Conservation (phyloP, 2,888 invertebrate species). For the Yponomeuta evonymella region DNA sequence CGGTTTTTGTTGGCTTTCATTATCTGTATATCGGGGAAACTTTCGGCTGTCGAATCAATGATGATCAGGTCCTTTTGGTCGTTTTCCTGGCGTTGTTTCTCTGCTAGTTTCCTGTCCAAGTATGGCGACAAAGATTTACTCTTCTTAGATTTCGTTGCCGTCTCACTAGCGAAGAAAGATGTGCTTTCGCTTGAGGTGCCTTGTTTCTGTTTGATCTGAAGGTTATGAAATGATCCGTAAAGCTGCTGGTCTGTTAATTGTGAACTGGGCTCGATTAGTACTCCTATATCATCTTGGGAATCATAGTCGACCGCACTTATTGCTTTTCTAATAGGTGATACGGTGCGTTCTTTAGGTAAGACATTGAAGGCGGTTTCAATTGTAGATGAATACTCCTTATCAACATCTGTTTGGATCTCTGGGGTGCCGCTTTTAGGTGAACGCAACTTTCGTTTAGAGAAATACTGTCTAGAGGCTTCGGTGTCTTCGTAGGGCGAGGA, state of each 20-base stretch:
- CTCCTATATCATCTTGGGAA: conserved; percentile 6
- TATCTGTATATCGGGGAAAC: conserved; percentile 67
- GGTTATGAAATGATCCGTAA: neutral
- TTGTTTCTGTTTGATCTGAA: conserved; percentile 18
- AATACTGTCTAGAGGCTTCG: conserved; percentile 40
- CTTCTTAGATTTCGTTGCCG: conserved; percentile 42
- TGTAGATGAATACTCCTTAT: conserved; percentile 23
- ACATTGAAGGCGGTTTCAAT: conserved; percentile 25
- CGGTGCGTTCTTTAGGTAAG: neutral
- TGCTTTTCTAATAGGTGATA: conserved; percentile 9
- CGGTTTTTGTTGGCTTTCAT: conserved; percentile 52
- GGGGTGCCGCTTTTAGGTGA: conserved; percentile 42
- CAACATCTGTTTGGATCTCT: conserved; percentile 39
- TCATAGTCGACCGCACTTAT: neutral
- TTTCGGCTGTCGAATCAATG: conserved; percentile 62
- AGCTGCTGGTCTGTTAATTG: neutral
- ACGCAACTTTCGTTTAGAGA: conserved; percentile 46
- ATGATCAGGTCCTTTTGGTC: conserved; percentile 63
- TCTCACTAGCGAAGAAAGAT: conserved; percentile 34
- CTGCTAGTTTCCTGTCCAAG: conserved; percentile 42
- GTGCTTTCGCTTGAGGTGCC: conserved; percentile 27
- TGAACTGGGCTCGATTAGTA: neutral
- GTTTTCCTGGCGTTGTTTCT: conserved; percentile 36
- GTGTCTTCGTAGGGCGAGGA: conserved; percentile 54
- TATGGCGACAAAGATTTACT: conserved; percentile 53